Percentiles rank a stretch among this genome's conserved stretches.
phyloP scores from a whole-genome alignment of 1,140 invertebrate genomes.

The Eciton burchellii region DNA sequence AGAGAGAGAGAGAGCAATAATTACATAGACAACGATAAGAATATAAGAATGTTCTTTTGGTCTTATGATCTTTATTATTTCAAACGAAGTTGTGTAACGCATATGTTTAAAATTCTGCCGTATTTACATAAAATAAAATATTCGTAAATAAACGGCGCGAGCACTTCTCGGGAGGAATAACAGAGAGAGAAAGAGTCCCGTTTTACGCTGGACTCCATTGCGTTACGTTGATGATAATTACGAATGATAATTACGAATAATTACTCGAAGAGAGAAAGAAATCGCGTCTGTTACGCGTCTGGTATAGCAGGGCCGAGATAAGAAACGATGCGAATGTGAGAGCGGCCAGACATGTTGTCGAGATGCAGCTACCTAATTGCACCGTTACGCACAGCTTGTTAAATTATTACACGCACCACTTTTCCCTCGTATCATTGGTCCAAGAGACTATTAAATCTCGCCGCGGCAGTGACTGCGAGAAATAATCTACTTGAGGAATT shows the following conservation, averaged over 20 bases:
- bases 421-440: not conserved
- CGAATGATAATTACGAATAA: constrained; percentile 19
- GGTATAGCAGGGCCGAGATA: constrained; percentile 60
- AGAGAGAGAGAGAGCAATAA: too few species aligned
- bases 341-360: constrained; percentile 57
- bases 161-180: too few species aligned
- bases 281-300: constrained; percentile 66
- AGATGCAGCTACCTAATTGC: constrained; percentile 65
- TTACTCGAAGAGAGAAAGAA: constrained; percentile 46
- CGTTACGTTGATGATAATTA: constrained; percentile 1
- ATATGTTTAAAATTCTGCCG: constrained; percentile 27
- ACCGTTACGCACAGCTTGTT: constrained; percentile 56
- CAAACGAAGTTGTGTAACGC: not conserved
- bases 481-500: constrained; percentile 15
- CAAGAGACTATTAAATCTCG: constrained; percentile 34
- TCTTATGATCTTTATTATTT: not conserved
- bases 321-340: constrained; percentile 66
- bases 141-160: constrained; percentile 8
- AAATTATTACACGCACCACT: constrained; percentile 41
- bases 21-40: too few species aligned
- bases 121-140: constrained; percentile 15
- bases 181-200: too few species aligned
- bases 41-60: not conserved
- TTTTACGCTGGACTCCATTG: constrained; percentile 10
- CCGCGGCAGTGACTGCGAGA: constrained; percentile 1